These are phyloP conservation scores for Sericinus montela DNA, from an alignment of 2,888 invertebrate species.

Conservation along the genomic window DNA sequence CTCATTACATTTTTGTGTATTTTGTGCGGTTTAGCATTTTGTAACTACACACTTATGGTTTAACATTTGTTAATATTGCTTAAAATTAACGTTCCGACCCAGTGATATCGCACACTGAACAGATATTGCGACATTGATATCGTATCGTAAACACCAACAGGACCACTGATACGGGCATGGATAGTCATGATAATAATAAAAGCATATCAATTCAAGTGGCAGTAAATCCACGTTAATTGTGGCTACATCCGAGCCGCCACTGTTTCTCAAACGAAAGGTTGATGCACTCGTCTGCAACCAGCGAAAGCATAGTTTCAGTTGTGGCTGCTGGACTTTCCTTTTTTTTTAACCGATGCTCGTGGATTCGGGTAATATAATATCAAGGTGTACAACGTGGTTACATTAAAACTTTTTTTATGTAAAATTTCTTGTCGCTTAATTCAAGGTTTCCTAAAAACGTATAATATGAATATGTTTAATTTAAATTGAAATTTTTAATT, in stretches of 20 bases:
- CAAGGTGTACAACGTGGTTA: background rate
- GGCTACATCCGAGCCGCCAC: constrained; percentile 7
- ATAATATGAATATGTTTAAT: no score
- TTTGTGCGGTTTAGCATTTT: no score
- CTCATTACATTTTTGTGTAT: no score
- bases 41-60: no score
- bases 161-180: constrained; percentile 19
- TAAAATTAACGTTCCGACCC: background rate
- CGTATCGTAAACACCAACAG: constrained; percentile 16
- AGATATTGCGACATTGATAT: constrained; percentile 30
- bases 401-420: background rate
- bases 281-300: constrained; percentile 9
- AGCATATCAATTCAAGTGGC: constrained; percentile 39
- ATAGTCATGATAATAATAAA: constrained; percentile 40
- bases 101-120: background rate
- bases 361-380: background rate
- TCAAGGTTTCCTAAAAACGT: no score
- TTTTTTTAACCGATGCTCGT: constrained; percentile 4
- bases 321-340: constrained; percentile 7
- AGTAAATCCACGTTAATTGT: constrained; percentile 30
- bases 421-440: background rate
- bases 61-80: background rate
- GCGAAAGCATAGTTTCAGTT: constrained; percentile 1
- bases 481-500: no score
- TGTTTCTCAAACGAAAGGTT: constrained; percentile 15